Evolutionary conservation across 2,113 vertebrate species (phyloP).

Genomic region (Trichomycterus rosablanca): DNA sequence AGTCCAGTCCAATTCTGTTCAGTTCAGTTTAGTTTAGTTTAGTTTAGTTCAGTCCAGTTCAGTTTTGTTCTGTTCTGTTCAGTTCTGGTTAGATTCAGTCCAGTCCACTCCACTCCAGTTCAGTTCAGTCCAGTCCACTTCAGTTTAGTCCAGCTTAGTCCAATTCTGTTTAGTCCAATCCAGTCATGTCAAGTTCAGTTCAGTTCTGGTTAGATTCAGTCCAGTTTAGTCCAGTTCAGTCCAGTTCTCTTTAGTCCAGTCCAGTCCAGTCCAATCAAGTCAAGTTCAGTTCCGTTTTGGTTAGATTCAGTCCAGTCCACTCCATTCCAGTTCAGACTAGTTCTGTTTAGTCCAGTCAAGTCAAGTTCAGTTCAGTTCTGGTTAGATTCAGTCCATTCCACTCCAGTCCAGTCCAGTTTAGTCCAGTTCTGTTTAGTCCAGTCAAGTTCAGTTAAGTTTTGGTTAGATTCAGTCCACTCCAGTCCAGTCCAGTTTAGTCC

Average conservation of each 20-base stretch:
- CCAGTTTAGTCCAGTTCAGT: too few relatives aligned
- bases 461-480: conserved; percentile 56
- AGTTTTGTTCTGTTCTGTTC: conserved; percentile 54
- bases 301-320: conserved; percentile 58
- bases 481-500: conserved; percentile 61
- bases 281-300: conserved; percentile 57
- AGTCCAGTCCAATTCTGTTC: too few relatives aligned
- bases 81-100: conserved; percentile 55
- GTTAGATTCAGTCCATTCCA: too few relatives aligned
- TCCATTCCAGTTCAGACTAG: conserved; percentile 42
- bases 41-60: too few relatives aligned
- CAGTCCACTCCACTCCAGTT: conserved; percentile 63
- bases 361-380: too few relatives aligned
- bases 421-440: conserved; percentile 63
- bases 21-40: too few relatives aligned
- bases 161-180: too few relatives aligned
- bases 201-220: too few relatives aligned
- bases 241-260: conserved; percentile 58
- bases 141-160: too few relatives aligned
- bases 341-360: too few relatives aligned
- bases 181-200: too few relatives aligned
- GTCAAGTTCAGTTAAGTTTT: conserved; percentile 52
- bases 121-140: conserved; percentile 35
- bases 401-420: conserved; percentile 29
- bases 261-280: conserved; percentile 56